A percentile compares a stretch with the other conserved stretches of the same genome.
phyloP scores from a whole-genome alignment of 2,888 invertebrate species.

The Sphaerophoria rueppellii region DNA sequence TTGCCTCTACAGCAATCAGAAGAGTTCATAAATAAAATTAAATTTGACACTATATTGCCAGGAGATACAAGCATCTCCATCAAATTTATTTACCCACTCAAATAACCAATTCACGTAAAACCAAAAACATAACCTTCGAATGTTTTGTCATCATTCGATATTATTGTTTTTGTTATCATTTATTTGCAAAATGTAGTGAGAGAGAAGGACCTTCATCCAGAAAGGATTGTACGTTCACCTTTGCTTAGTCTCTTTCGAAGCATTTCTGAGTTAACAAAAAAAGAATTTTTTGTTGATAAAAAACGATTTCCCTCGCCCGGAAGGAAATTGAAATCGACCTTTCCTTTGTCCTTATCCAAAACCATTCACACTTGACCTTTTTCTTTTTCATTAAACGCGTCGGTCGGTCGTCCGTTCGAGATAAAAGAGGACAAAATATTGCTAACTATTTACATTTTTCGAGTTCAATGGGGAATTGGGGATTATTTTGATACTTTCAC shows the following conservation, averaged over 20 bases:
- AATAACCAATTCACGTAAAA: slow-evolving; percentile 10
- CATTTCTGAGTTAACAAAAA: neutral
- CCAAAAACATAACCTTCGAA: slow-evolving; percentile 16
- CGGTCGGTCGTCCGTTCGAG: slow-evolving; percentile 18
- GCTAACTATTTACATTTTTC: neutral
- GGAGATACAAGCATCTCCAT: slow-evolving; percentile 45
- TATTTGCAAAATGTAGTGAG: neutral
- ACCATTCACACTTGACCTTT: slow-evolving; percentile 51
- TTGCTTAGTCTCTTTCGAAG: neutral
- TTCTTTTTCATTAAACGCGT: slow-evolving; percentile 20
- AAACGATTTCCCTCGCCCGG: slow-evolving; percentile 7
- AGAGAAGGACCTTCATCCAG: neutral
- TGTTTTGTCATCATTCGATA: slow-evolving; percentile 11
- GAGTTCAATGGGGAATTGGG: neutral
- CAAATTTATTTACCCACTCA: slow-evolving; percentile 39
- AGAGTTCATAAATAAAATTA: slow-evolving; percentile 36
- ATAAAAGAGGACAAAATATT: neutral
- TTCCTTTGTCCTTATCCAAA: slow-evolving; percentile 23
- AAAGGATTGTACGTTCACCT: neutral
- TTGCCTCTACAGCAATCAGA: slow-evolving; percentile 18
- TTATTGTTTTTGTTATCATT: neutral
- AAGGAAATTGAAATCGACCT: slow-evolving; percentile 11
- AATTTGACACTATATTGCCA: slow-evolving; percentile 11
- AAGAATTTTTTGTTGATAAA: slow-evolving; percentile 15
- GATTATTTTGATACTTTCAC: slow-evolving; percentile 27